Evolutionary conservation across 1,140 invertebrate genomes (phyloP).

Genomic region (Onthophagus taurus): DNA sequence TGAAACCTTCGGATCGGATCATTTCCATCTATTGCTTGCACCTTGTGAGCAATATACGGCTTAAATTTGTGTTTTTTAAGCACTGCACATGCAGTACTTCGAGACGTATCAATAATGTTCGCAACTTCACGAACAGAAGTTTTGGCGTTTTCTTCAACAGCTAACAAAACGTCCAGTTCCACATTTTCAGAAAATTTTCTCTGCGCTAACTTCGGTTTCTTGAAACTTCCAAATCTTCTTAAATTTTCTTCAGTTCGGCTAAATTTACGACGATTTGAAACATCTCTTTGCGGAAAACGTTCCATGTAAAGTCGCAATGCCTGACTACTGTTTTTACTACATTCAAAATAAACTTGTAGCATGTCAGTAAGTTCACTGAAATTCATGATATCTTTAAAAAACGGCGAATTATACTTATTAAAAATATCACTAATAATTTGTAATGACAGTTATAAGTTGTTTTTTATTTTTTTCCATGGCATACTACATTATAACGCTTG

Average conservation of each 20-base stretch:
- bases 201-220: background rate
- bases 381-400: background rate
- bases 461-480: too few relatives aligned
- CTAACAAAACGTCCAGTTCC: background rate
- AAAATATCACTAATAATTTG: too few relatives aligned
- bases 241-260: background rate
- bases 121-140: too few relatives aligned
- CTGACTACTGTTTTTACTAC: background rate
- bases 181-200: background rate
- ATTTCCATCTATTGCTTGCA: too few relatives aligned
- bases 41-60: too few relatives aligned
- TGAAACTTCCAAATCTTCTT: background rate
- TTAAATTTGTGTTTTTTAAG: too few relatives aligned
- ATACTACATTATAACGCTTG: too few relatives aligned
- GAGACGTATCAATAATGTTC: too few relatives aligned
- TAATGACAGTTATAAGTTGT: too few relatives aligned
- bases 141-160: slow-evolving; percentile 2
- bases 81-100: too few relatives aligned
- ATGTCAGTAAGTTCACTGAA: background rate
- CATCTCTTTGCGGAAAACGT: background rate
- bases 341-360: background rate
- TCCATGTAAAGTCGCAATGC: background rate
- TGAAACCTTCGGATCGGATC: too few relatives aligned
- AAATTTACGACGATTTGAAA: background rate
- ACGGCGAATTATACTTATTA: too few relatives aligned